Evolutionary conservation across 2,888 invertebrate genomes (phyloP).

Genomic region (Bombylius major): DNA sequence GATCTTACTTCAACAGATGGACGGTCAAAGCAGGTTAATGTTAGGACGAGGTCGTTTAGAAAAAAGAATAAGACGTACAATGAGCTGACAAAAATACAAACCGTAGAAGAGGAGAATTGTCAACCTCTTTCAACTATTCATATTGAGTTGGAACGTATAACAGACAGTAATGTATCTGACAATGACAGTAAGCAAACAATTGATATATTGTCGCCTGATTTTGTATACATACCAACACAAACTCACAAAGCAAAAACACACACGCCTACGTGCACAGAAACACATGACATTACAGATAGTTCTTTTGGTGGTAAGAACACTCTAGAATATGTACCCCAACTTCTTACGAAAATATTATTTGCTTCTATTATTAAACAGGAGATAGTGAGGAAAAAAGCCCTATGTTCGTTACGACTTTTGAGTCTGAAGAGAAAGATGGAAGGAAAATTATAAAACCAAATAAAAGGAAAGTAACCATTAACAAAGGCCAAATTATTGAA

Average conservation of each 20-base stretch:
- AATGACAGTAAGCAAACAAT: too few relatives aligned
- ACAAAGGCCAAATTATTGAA: conserved; percentile 32
- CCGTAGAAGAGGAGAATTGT: conserved; percentile 33
- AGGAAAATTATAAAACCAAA: conserved; percentile 31
- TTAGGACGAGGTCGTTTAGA: conserved; percentile 28
- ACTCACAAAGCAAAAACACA: conserved; percentile 24
- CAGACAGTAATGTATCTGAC: conserved; percentile 10
- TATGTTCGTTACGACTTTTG: conserved; percentile 35
- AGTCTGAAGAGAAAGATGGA: conserved; percentile 32
- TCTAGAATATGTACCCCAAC: too few relatives aligned
- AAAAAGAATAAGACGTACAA: conserved; percentile 23
- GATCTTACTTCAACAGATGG: conserved; percentile 21
- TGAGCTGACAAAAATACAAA: conserved; percentile 33
- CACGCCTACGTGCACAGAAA: conserved; percentile 16
- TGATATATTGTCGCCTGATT: too few relatives aligned
- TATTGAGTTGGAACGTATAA: conserved; percentile 16
- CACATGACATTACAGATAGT: conserved; percentile 12
- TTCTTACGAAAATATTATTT: too few relatives aligned
- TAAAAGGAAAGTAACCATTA: conserved; percentile 31
- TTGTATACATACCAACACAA: conserved; percentile 9
- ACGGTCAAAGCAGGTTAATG: conserved; percentile 24
- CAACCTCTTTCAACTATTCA: conserved; percentile 29
- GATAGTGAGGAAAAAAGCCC: conserved; percentile 25
- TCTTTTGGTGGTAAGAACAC: conserved; percentile 26
- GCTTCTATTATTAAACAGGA: neutral